Percentiles rank a stretch among this genome's conserved stretches.
phyloP scores from a whole-genome alignment of 2,113 vertebrate species.

The Talpa occidentalis region DNA sequence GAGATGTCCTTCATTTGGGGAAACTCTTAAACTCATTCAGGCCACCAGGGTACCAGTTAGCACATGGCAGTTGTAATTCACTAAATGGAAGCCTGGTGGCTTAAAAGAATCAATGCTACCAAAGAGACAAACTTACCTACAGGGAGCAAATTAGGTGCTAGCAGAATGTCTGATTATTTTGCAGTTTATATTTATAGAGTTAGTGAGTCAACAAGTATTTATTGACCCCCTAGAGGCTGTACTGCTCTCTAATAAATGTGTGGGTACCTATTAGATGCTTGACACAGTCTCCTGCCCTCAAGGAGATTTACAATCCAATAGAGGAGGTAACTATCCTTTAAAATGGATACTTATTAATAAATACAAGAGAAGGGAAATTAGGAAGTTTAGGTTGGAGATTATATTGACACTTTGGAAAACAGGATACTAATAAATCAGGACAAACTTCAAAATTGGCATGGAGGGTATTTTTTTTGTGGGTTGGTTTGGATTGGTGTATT shows the following conservation, averaged over 20 bases:
- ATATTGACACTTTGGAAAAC: conserved; percentile 10
- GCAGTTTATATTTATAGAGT: conserved; percentile 80
- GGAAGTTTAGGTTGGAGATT: background rate
- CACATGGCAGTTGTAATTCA: conserved; percentile 70
- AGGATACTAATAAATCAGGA: conserved; percentile 7
- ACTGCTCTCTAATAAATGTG: conserved; percentile 61
- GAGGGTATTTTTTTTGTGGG: background rate
- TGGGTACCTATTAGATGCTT: conserved; percentile 68
- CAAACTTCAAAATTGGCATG: background rate
- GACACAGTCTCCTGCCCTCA: conserved; percentile 69
- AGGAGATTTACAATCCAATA: conserved; percentile 72
- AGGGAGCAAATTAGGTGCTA: conserved; percentile 77
- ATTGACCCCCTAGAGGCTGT: conserved; percentile 64
- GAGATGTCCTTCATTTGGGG: conserved; percentile 66
- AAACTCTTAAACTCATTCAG: conserved; percentile 67
- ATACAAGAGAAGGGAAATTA: conserved; percentile 58
- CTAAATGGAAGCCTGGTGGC: conserved; percentile 73
- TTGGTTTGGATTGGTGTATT: background rate
- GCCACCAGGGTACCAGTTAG: conserved; percentile 74
- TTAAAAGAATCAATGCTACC: conserved; percentile 75
- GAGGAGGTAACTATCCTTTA: conserved; percentile 61
- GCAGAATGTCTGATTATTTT: conserved; percentile 80
- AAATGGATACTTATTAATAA: conserved; percentile 68
- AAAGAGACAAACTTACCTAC: conserved; percentile 73
- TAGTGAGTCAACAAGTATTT: conserved; percentile 79